Evolutionary conservation across 1,140 invertebrate species (phyloP).

Genomic region (Tetraneura akinire): DNA sequence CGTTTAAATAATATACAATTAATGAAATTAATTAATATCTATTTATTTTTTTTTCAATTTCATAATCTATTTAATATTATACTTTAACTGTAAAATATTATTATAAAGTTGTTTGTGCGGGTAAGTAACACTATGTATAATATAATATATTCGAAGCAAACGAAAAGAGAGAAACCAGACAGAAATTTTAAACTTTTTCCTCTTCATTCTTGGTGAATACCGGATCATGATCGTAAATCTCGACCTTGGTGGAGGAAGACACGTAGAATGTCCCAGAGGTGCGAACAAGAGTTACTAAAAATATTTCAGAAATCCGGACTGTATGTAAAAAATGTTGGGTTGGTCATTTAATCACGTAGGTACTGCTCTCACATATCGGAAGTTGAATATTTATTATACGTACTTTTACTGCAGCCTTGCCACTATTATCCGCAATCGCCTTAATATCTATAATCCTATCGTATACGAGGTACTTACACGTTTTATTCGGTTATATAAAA

Average conservation of each 20-base stretch:
- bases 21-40: too few relatives aligned
- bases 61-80: not conserved
- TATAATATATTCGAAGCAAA: not conserved
- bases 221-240: not conserved
- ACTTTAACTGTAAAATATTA: not conserved
- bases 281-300: not conserved
- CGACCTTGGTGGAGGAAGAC: not conserved
- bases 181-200: not conserved
- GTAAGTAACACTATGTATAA: not conserved
- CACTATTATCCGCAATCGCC: not conserved
- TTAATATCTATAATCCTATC: not conserved
- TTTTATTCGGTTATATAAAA: not conserved
- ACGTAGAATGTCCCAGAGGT: not conserved
- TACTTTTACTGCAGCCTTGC: not conserved
- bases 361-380: not conserved
- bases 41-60: not conserved
- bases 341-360: not conserved
- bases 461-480: not conserved
- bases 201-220: not conserved
- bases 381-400: conserved; percentile 11
- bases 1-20: too few relatives aligned
- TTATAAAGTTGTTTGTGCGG: too few relatives aligned
- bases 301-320: conserved; percentile 12
- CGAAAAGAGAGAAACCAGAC: not conserved
- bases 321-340: conserved; percentile 22